These are phyloP conservation scores for Rhamphomyia laevipes DNA, from an alignment of 2,888 invertebrate species.

Conservation along the genomic window DNA sequence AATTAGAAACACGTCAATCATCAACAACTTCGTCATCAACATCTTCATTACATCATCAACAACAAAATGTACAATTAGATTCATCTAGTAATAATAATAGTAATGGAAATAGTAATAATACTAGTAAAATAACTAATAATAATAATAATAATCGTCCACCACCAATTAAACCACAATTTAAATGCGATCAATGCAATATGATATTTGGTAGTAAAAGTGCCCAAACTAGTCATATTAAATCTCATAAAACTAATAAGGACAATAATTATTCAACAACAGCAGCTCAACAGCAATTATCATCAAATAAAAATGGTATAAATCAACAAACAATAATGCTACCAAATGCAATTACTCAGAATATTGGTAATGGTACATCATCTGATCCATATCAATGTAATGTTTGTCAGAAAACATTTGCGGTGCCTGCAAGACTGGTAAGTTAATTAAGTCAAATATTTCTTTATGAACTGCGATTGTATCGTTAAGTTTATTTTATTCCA, in stretches of 20 bases:
- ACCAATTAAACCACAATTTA: constrained; percentile 41
- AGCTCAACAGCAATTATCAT: constrained; percentile 33
- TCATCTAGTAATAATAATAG: not conserved
- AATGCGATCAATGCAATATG: constrained; percentile 61
- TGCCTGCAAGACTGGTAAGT: constrained; percentile 65
- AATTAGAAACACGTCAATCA: constrained; percentile 8
- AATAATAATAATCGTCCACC: not conserved
- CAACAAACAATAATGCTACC: constrained; percentile 27
- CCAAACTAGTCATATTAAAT: constrained; percentile 55
- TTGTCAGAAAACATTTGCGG: constrained; percentile 82
- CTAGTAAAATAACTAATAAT: not conserved
- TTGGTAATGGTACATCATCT: constrained; percentile 29
- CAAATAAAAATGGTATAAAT: constrained; percentile 18
- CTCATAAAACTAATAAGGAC: constrained; percentile 44
- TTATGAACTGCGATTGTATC: too few relatives aligned
- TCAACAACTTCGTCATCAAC: not conserved
- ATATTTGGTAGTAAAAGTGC: constrained; percentile 63
- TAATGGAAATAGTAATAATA: constrained; percentile 1
- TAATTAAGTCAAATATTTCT: not conserved
- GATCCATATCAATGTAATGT: constrained; percentile 84
- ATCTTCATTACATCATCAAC: not conserved
- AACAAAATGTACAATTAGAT: not conserved
- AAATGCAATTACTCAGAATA: constrained; percentile 31
- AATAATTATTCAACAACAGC: constrained; percentile 13
- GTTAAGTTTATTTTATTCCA: too few relatives aligned